Base-by-base conservation (phyloP, 2,888 invertebrate genomes). In the Vannuccia rotundouncinata region DNA sequence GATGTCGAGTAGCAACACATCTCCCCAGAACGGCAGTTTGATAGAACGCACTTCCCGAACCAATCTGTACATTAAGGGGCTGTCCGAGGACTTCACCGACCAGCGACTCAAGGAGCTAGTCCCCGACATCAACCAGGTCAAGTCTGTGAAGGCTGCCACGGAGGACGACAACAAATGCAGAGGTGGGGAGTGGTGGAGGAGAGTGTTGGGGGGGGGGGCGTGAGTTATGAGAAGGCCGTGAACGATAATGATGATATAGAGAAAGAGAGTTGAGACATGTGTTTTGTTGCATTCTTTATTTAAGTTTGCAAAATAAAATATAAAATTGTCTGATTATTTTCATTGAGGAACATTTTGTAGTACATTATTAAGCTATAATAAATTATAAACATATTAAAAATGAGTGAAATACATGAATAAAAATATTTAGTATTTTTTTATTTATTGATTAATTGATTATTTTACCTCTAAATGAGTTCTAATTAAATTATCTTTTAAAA, bases 31-130 rank as follows among this genome's bases (percentile, higher is more conserved):
- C 77, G 31, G 30, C 13, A 77, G 45, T 13, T 5, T 45, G 31
- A 22, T 31, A 13, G 77, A 77, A 29, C 30, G 45, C 27, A 78
- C 77, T 28, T 80, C 80, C 22, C 77, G 76, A 31, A 80, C 80
- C 22, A 80, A 80, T 78, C 31, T 80, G 22, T 80, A 80, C 59
- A 78, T 80, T n/a, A 80, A 80, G 45, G 80, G 80, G 1, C 76
- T 80, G 22, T 75, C 80, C 2, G 80, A 80, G 31, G 76, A 80
- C 45, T 80, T 80, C 30, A 80, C 77, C 17, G 80, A 80, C 45
- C 76, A 80, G 27, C 77, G 80, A 5, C 30, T 80, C 13, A 31
- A 74, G 59, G 77, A 78, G 31, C 45, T 80, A 1, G 80, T 80
- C 17, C 80, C 80, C 2, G 80, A 80, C 31, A 78, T 78, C 31